phyloP scores from a whole-genome alignment of 2,888 invertebrate species.

The Neria commutata region DNA sequence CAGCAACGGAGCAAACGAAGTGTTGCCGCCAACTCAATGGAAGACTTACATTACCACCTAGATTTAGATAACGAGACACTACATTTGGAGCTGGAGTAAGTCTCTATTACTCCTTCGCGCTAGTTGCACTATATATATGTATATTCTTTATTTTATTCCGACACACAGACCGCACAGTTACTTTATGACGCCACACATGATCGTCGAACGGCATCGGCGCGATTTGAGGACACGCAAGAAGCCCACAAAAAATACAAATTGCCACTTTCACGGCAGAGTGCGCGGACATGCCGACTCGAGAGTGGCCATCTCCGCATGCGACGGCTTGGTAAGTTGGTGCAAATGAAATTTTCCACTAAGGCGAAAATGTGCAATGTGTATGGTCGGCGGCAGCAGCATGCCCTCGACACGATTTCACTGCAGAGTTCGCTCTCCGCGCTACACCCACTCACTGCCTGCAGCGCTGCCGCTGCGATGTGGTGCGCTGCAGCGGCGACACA shows the following conservation, averaged over 20 bases:
- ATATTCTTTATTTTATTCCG: neutral
- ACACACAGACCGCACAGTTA: constrained; percentile 67
- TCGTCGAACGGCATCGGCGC: constrained; percentile 72
- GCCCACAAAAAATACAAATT: constrained; percentile 66
- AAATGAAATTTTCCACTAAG: too few relatives aligned
- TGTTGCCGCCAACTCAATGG: neutral
- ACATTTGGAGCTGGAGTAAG: constrained; percentile 61
- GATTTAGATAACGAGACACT: constrained; percentile 53
- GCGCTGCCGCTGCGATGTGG: too few relatives aligned
- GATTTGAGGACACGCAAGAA: constrained; percentile 65
- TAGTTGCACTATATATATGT: neutral
- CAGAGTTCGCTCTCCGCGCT: too few relatives aligned
- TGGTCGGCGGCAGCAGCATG: too few relatives aligned
- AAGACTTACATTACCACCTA: constrained; percentile 47
- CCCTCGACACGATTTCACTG: too few relatives aligned
- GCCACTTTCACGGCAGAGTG: constrained; percentile 81
- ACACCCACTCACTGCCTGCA: too few relatives aligned
- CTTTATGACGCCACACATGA: constrained; percentile 72
- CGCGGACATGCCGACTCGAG: constrained; percentile 72
- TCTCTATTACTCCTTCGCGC: constrained; percentile 19
- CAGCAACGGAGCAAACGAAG: constrained; percentile 27
- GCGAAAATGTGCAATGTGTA: too few relatives aligned
- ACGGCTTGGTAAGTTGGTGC: constrained; percentile 83
- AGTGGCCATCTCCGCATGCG: constrained; percentile 81
- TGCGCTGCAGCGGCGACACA: too few relatives aligned